phyloP scores from a whole-genome alignment of 2,113 vertebrate genomes.

The Rhodinocichla rosea region DNA sequence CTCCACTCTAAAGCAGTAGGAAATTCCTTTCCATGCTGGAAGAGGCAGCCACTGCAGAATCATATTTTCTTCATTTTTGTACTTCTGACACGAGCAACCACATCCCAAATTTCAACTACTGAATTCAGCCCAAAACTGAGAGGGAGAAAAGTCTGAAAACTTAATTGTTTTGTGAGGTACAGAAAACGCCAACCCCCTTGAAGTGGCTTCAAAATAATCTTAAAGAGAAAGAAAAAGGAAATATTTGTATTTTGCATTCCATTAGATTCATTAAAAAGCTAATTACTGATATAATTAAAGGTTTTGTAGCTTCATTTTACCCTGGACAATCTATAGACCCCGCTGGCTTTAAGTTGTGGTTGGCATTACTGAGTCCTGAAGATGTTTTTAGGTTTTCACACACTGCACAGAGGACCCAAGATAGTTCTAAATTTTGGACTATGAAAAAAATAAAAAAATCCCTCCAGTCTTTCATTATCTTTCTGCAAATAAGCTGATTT shows the following conservation, averaged over 20 bases:
- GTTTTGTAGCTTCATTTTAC: neutral
- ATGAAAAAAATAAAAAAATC: neutral
- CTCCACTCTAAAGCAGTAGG: neutral
- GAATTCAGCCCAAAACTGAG: neutral
- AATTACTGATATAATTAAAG: neutral
- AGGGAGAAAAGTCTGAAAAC: neutral
- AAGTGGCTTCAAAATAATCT: neutral
- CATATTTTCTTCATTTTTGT: neutral
- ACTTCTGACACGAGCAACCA: neutral
- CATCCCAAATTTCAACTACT: neutral
- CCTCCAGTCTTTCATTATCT: neutral
- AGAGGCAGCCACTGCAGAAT: neutral
- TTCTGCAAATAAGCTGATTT: neutral
- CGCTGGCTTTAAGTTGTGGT: neutral
- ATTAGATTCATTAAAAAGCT: neutral
- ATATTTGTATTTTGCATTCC: neutral
- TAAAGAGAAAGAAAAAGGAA: neutral
- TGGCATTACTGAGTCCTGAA: neutral
- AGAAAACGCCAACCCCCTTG: neutral
- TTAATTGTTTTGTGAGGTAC: neutral
- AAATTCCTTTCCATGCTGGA: neutral
- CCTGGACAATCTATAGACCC: neutral
- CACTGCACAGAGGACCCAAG: neutral
- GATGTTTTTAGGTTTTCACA: neutral
- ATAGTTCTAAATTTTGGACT: neutral